A percentile compares a stretch with the other conserved stretches of the same genome.
Evolutionary conservation across 2,113 vertebrate species (phyloP).

Genomic region (Riparia riparia): DNA sequence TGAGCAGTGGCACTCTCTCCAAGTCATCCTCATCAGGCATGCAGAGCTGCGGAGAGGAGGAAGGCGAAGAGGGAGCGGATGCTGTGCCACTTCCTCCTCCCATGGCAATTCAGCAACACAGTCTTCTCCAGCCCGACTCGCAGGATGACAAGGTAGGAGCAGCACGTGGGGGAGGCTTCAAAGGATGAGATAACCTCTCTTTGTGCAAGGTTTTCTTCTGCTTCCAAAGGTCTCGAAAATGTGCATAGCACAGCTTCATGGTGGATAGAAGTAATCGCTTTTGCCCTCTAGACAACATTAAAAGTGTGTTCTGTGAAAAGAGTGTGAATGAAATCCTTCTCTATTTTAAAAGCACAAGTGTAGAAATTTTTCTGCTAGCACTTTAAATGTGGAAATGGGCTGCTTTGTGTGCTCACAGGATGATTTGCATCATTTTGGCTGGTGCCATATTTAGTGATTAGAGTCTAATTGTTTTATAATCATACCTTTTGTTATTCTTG

Average conservation of each 20-base stretch:
- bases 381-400: neutral
- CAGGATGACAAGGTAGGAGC: slow-evolving; percentile 96
- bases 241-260: neutral
- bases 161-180: neutral
- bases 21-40: slow-evolving; percentile 98
- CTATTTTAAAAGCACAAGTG: neutral
- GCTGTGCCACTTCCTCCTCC: slow-evolving; percentile 93
- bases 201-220: neutral
- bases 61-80: slow-evolving; percentile 94
- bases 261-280: neutral
- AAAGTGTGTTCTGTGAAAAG: neutral
- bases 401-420: neutral
- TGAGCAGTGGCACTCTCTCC: slow-evolving; percentile 95
- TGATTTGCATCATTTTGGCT: neutral
- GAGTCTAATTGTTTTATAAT: neutral
- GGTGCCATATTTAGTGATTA: neutral
- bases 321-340: neutral
- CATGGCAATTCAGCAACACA: slow-evolving; percentile 99
- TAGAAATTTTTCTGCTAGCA: neutral
- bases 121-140: slow-evolving; percentile 93
- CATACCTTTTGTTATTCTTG: neutral
- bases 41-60: slow-evolving; percentile 99
- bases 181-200: neutral
- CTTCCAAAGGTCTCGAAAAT: neutral
- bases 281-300: neutral